These are phyloP conservation scores for Budorcas taxicolor DNA, from an alignment of 2,113 vertebrate species.

Conservation along the genomic window DNA sequence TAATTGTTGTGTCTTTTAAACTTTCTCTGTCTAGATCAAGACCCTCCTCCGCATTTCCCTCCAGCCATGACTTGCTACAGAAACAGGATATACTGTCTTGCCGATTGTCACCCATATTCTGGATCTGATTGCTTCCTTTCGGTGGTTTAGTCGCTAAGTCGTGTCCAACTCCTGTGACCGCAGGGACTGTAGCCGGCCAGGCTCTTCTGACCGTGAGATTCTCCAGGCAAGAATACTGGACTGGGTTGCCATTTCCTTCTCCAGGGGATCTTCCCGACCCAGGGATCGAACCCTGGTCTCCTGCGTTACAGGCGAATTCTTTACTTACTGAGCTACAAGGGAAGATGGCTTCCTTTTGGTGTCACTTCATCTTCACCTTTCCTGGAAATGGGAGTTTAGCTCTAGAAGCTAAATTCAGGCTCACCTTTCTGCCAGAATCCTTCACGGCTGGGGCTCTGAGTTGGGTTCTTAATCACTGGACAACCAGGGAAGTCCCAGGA, in stretches of 20 bases:
- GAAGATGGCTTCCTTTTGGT: accelerated
- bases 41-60: accelerated
- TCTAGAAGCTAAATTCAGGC: background rate
- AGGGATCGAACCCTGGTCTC: background rate
- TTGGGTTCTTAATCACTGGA: background rate
- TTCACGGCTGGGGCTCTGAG: accelerated
- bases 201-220: background rate
- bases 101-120: accelerated
- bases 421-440: background rate
- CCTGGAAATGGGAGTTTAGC: background rate
- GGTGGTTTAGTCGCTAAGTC: background rate
- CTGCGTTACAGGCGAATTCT: background rate
- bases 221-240: background rate
- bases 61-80: background rate
- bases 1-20: background rate
- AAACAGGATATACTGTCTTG: background rate
- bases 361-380: background rate
- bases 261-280: background rate
- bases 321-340: background rate
- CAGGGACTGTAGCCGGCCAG: background rate
- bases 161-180: background rate
- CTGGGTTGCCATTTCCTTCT: background rate
- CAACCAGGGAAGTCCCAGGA: background rate
- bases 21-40: background rate
- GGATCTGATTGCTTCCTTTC: accelerated